Conservation (phyloP, 2,888 invertebrate species). For the Brachynemurus nebulosus region DNA sequence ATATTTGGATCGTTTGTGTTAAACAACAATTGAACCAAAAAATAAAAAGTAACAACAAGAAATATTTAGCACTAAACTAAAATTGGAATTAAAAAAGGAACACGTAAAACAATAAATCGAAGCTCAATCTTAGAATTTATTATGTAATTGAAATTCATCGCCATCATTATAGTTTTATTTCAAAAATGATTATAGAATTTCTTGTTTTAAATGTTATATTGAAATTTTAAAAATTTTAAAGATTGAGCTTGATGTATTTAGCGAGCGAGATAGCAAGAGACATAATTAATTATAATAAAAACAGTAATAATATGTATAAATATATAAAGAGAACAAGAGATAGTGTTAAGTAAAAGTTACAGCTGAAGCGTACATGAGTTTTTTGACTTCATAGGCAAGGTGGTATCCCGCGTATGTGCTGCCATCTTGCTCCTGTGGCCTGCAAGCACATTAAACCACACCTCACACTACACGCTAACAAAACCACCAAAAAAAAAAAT, state of each 20-base stretch:
- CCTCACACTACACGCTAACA: slow-evolving; percentile 7
- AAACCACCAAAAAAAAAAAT: slow-evolving; percentile 1
- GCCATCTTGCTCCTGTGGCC: slow-evolving; percentile 78
- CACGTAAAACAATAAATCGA: too few relatives aligned
- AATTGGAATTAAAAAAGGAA: too few relatives aligned
- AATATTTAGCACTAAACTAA: too few relatives aligned
- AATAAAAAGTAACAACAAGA: too few relatives aligned
- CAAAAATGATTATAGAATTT: too few relatives aligned
- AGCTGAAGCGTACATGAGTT: slow-evolving; percentile 88
- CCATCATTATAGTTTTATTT: too few relatives aligned
- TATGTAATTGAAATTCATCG: too few relatives aligned
- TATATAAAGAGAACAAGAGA: slow-evolving; percentile 3
- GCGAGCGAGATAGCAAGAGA: slow-evolving; percentile 4
- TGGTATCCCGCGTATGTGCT: slow-evolving; percentile 95
- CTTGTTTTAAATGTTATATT: not conserved
- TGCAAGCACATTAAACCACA: slow-evolving; percentile 54
- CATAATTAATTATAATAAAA: not conserved
- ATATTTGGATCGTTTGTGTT: too few relatives aligned
- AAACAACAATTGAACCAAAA: too few relatives aligned
- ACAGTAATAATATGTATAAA: not conserved
- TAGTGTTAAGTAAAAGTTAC: slow-evolving; percentile 26
- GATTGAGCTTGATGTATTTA: not conserved
- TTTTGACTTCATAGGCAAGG: slow-evolving; percentile 99
- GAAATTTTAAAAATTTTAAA: not conserved
- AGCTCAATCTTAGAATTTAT: too few relatives aligned